Evolutionary conservation across 2,797 vertebrate genomes (phyloP).

Genomic region (Odontamblyopus rebecca): DNA sequence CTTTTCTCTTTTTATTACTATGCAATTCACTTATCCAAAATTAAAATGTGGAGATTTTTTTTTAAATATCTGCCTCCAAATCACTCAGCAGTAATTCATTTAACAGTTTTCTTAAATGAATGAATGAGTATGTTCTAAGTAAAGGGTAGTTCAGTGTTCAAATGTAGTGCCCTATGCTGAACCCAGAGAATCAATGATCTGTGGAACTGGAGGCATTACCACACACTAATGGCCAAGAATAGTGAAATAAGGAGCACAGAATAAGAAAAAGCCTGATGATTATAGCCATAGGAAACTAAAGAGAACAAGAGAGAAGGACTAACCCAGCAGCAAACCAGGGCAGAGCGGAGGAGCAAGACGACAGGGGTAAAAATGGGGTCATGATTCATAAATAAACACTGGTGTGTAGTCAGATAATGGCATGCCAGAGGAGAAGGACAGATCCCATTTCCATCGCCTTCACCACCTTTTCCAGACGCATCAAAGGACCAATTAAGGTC

Average conservation of each 20-base stretch:
- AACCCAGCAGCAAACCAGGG: slow-evolving; percentile 38
- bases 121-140: background rate
- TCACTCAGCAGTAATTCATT: no score
- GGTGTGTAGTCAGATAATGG: slow-evolving; percentile 60
- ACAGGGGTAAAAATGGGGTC: slow-evolving; percentile 20
- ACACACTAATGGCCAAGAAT: slow-evolving; percentile 35
- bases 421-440: slow-evolving; percentile 63
- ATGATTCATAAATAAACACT: slow-evolving; percentile 76
- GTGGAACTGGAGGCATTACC: background rate
- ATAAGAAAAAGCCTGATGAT: slow-evolving; percentile 20
- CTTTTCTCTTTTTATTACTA: no score
- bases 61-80: no score
- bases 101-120: no score
- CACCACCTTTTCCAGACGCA: slow-evolving; percentile 86
- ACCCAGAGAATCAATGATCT: background rate
- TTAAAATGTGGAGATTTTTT: no score
- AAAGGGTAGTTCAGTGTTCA: background rate
- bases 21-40: no score
- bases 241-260: slow-evolving; percentile 57
- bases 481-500: slow-evolving; percentile 99
- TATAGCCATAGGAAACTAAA: slow-evolving; percentile 23
- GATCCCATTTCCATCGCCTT: slow-evolving; percentile 71
- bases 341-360: slow-evolving; percentile 24
- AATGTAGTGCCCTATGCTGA: background rate
- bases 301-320: slow-evolving; percentile 37